phyloP scores from a whole-genome alignment of 2,888 invertebrate genomes.

The Idaea dimidiata region DNA sequence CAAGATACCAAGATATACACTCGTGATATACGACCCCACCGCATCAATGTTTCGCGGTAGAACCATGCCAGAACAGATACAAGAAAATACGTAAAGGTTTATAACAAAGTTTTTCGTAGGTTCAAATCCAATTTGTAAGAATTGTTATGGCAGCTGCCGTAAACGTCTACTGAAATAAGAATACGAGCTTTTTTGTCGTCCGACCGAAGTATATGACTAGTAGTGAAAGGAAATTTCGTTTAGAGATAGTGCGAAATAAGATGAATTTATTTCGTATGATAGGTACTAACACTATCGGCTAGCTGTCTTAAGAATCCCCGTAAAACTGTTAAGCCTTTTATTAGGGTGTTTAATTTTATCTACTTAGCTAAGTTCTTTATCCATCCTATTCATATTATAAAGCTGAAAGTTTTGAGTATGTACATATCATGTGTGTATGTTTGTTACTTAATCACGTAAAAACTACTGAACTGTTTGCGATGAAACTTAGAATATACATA shows the following conservation, averaged over 20 bases:
- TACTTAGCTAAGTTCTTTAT: neutral
- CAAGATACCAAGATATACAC: slow-evolving; percentile 3
- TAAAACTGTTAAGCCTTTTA: slow-evolving; percentile 65
- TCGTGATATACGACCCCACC: slow-evolving; percentile 5
- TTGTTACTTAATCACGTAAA: too few relatives aligned
- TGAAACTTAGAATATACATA: too few relatives aligned
- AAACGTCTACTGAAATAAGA: slow-evolving; percentile 56
- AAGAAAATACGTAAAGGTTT: slow-evolving; percentile 42
- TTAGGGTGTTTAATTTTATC: neutral
- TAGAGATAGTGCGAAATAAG: slow-evolving; percentile 58
- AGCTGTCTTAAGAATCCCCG: slow-evolving; percentile 51
- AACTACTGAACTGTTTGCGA: too few relatives aligned
- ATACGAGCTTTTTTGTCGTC: slow-evolving; percentile 55
- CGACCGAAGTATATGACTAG: slow-evolving; percentile 42
- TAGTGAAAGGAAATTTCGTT: slow-evolving; percentile 48
- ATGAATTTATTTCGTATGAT: slow-evolving; percentile 67
- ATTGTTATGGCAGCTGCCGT: slow-evolving; percentile 55
- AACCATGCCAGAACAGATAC: slow-evolving; percentile 22
- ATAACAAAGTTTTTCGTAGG: slow-evolving; percentile 42
- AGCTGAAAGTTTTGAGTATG: too few relatives aligned
- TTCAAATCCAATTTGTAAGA: slow-evolving; percentile 64
- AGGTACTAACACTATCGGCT: slow-evolving; percentile 60
- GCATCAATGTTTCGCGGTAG: slow-evolving; percentile 17
- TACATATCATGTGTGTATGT: too few relatives aligned
- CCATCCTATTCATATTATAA: too few relatives aligned